A percentile compares a stretch with the other conserved stretches of the same genome.
phyloP scores from a whole-genome alignment of 2,888 invertebrate genomes.

The Mimas tiliae region DNA sequence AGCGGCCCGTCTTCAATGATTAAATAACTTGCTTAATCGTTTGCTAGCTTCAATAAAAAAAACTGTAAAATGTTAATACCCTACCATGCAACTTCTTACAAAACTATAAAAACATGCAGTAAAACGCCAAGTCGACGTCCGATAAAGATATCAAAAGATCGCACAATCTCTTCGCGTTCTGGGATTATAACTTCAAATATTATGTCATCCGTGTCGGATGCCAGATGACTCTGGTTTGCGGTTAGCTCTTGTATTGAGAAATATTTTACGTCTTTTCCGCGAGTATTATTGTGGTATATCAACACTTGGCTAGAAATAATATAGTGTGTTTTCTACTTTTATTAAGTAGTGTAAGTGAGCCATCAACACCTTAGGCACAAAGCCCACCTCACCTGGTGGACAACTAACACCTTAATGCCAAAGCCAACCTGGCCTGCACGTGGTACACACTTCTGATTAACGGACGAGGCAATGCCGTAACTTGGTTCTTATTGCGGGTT shows the following conservation, averaged over 20 bases:
- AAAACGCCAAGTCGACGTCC: conserved; percentile 1
- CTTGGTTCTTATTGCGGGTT: no score
- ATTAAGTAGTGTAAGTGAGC: no score
- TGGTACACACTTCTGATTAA: no score
- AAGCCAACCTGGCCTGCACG: no score
- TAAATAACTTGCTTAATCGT: no score
- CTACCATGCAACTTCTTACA: neutral
- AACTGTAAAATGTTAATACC: neutral
- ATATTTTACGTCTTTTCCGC: conserved; percentile 11
- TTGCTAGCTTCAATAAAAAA: no score
- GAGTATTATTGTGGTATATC: neutral
- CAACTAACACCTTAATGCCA: no score
- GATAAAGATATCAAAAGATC: conserved; percentile 12
- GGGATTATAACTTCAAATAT: neutral
- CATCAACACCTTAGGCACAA: no score
- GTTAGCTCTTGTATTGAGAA: conserved; percentile 3
- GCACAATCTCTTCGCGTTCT: neutral
- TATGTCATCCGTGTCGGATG: conserved; percentile 20
- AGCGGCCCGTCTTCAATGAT: no score
- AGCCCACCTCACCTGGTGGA: no score
- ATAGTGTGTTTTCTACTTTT: no score
- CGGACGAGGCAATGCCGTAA: no score
- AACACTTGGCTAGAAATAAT: neutral
- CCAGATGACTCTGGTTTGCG: neutral
- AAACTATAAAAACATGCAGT: neutral